phyloP scores from a whole-genome alignment of 2,888 invertebrate genomes.

The Ichneumoninae sp. region DNA sequence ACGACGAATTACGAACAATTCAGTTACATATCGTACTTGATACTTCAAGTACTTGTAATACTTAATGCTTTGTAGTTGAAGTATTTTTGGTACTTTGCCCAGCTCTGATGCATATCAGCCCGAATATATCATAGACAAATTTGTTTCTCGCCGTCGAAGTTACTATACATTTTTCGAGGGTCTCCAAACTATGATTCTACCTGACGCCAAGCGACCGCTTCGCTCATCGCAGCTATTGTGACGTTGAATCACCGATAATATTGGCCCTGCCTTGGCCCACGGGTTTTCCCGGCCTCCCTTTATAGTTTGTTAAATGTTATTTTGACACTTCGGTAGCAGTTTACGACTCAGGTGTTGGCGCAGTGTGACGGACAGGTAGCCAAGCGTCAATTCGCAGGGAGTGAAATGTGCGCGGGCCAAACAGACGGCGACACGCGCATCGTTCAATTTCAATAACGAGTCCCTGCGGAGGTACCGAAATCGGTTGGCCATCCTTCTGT shows the following conservation, averaged over 20 bases:
- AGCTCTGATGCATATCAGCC: no score
- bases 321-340: slow-evolving; percentile 56
- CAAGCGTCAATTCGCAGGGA: neutral
- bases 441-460: neutral
- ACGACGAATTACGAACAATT: no score
- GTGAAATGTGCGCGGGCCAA: neutral
- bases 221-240: slow-evolving; percentile 33
- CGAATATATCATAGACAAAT: neutral
- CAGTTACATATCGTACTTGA: no score
- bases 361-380: slow-evolving; percentile 28
- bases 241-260: slow-evolving; percentile 28
- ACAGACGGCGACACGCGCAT: slow-evolving; percentile 29
- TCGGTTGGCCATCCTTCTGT: neutral
- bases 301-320: slow-evolving; percentile 44
- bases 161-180: neutral
- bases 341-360: slow-evolving; percentile 38
- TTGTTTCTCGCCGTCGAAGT: neutral
- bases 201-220: slow-evolving; percentile 10
- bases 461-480: neutral
- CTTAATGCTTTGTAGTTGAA: no score
- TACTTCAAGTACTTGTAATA: no score
- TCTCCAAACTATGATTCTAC: slow-evolving; percentile 8
- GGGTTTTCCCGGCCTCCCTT: slow-evolving; percentile 45
- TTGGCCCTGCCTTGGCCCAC: slow-evolving; percentile 1
- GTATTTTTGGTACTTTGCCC: no score